These are phyloP conservation scores for Trachymyrmex septentrionalis DNA, from an alignment of 1,140 invertebrate genomes.

Conservation along the genomic window DNA sequence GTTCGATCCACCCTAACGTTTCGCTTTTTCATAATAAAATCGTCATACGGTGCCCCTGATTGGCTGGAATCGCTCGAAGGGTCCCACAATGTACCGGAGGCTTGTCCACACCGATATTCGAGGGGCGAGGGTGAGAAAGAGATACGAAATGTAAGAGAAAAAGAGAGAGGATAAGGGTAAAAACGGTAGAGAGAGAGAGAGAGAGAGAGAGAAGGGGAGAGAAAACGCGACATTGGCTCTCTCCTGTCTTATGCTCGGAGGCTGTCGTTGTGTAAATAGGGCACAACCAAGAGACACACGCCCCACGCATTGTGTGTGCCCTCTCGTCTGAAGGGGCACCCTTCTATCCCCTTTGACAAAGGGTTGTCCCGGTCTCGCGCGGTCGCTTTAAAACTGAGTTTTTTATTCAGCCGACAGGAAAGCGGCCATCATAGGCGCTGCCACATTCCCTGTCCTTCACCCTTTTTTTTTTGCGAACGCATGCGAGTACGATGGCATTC, in stretches of 20 bases:
- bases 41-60: constrained; percentile 73
- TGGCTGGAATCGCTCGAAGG: constrained; percentile 74
- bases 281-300: constrained; percentile 79
- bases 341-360: constrained; percentile 76
- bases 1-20: constrained; percentile 75
- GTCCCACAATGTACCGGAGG: constrained; percentile 71
- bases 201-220: constrained; percentile 50
- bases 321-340: constrained; percentile 75
- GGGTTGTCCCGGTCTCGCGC: constrained; percentile 75
- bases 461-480: constrained; percentile 44
- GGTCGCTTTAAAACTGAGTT: constrained; percentile 77
- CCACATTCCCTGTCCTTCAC: constrained; percentile 61
- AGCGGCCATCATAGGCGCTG: constrained; percentile 77
- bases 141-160: constrained; percentile 36
- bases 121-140: constrained; percentile 69
- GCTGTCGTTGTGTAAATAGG: constrained; percentile 79
- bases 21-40: constrained; percentile 78
- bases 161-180: constrained; percentile 49
- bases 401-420: constrained; percentile 80
- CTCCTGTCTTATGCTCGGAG: constrained; percentile 65
- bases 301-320: constrained; percentile 74
- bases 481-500: constrained; percentile 37
- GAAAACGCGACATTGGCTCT: constrained; percentile 60
- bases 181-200: constrained; percentile 46
- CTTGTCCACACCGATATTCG: constrained; percentile 83